These are phyloP conservation scores for Corvus hawaiiensis DNA, from an alignment of 2,113 vertebrate species.

Conservation along the genomic window DNA sequence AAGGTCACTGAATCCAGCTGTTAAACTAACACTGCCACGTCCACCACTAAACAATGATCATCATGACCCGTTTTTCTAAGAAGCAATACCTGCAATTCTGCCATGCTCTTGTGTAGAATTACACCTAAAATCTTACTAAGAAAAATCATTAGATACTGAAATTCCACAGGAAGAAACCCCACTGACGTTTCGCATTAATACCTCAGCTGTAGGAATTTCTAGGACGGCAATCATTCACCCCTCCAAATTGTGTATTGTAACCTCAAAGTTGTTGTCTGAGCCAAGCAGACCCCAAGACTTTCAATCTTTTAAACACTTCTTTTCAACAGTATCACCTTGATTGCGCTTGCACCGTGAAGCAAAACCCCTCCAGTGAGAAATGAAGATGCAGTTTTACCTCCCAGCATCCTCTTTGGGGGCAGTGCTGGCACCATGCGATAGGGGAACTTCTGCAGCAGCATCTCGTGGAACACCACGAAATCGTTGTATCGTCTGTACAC, in stretches of 20 bases:
- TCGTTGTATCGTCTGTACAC: constrained; percentile 93
- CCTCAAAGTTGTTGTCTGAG: neutral
- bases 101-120: neutral
- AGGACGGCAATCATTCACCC: neutral
- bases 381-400: constrained; percentile 75
- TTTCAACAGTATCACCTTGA: neutral
- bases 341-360: rapidly evolving
- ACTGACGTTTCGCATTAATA: neutral
- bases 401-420: constrained; percentile 92
- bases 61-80: neutral
- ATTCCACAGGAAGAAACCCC: neutral
- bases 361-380: neutral
- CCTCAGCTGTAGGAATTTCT: neutral
- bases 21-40: neutral
- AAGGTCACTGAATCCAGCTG: neutral
- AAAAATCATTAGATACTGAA: neutral
- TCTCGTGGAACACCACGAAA: constrained; percentile 94
- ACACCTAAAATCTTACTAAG: neutral
- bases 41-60: neutral
- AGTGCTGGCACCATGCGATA: constrained; percentile 92
- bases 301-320: rapidly evolving
- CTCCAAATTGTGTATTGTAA: neutral
- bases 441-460: constrained; percentile 89
- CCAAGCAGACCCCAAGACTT: neutral
- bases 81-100: neutral